Evolutionary conservation across 2,797 vertebrate genomes (phyloP).

Genomic region (Thunnus albacares): DNA sequence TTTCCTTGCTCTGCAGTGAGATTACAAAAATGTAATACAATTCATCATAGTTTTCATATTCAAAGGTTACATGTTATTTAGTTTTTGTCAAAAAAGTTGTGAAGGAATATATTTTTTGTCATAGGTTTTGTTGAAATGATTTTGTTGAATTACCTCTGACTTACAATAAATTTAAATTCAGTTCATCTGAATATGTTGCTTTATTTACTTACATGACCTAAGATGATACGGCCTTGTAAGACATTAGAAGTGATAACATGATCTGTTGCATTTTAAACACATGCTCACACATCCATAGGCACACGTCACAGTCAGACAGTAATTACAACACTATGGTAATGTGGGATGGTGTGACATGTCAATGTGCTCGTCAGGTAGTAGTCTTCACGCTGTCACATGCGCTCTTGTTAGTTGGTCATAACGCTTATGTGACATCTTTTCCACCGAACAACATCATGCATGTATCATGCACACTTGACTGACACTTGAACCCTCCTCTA

Average conservation of each 20-base stretch:
- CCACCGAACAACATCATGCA: neutral
- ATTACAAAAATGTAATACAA: no score
- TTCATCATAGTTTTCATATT: no score
- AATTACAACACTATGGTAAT: conserved; percentile 25
- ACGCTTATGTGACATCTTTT: neutral
- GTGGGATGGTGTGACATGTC: conserved; percentile 13
- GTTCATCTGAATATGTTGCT: neutral
- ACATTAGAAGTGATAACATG: neutral
- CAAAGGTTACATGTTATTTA: no score
- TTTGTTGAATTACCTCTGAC: no score
- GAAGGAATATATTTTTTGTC: no score
- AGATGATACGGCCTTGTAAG: neutral
- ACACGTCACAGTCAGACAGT: neutral
- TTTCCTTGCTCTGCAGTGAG: no score
- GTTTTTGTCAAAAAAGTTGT: no score
- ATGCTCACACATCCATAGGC: neutral
- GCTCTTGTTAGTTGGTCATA: neutral
- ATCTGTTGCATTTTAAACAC: neutral
- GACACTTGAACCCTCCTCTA: neutral
- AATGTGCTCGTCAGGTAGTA: neutral
- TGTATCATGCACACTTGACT: neutral
- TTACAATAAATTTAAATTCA: neutral
- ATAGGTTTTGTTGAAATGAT: no score
- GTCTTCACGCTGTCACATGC: neutral
- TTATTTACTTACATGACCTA: neutral